These are phyloP conservation scores for Sardinella longiceps DNA, from an alignment of 2,797 vertebrate species.

Conservation along the genomic window DNA sequence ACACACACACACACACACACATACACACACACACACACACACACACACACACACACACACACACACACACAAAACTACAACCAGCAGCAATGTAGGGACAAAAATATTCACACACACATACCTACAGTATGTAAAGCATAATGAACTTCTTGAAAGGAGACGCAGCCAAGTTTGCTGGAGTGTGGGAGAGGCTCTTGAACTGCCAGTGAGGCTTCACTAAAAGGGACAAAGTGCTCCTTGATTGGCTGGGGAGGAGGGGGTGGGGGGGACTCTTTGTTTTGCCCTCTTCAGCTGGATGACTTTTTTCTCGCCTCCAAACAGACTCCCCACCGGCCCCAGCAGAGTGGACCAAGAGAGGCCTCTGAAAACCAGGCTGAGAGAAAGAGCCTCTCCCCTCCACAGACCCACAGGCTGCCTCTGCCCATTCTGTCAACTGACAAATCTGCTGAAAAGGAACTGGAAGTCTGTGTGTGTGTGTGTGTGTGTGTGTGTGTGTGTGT, in stretches of 20 bases:
- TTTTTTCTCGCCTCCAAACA: constrained; percentile 35
- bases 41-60: constrained; percentile 21
- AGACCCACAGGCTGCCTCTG: constrained; percentile 51
- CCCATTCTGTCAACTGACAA: constrained; percentile 40
- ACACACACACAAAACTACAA: not conserved
- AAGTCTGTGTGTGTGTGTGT: not conserved
- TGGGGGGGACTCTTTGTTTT: constrained; percentile 54
- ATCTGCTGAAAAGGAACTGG: not conserved
- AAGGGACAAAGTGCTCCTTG: constrained; percentile 58
- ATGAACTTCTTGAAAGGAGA: not conserved
- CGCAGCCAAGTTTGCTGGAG: not conserved
- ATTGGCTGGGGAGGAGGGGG: constrained; percentile 46
- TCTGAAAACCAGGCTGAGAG: constrained; percentile 43
- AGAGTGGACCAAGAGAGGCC: constrained; percentile 26
- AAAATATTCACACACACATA: not conserved
- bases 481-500: not conserved
- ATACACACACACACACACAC: constrained; percentile 25
- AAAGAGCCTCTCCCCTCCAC: constrained; percentile 49
- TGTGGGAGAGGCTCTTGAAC: constrained; percentile 44
- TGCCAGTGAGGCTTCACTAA: constrained; percentile 46
- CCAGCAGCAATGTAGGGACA: not conserved
- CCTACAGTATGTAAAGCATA: not conserved
- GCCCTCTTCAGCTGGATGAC: constrained; percentile 53
- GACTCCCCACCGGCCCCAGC: constrained; percentile 25
- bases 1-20: constrained; percentile 32